phyloP scores from a whole-genome alignment of 2,888 invertebrate species.

The Incurvaria masculella region DNA sequence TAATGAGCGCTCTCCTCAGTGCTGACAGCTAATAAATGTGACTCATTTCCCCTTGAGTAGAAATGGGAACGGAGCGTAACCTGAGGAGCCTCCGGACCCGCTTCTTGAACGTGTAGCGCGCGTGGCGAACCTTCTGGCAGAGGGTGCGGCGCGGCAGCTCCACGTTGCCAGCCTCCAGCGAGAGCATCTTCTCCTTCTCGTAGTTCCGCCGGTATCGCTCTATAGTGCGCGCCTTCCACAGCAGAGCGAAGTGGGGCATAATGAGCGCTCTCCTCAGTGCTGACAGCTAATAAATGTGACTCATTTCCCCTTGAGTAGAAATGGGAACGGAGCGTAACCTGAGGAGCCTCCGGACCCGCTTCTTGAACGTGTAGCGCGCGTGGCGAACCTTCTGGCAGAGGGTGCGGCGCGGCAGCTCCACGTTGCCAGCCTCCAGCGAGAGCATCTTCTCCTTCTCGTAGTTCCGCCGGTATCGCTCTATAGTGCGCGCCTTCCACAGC shows the following conservation, averaged over 20 bases:
- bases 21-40: too few species aligned
- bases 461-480: conserved; percentile 43
- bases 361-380: conserved; percentile 35
- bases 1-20: too few species aligned
- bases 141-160: conserved; percentile 38
- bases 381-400: conserved; percentile 46
- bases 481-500: conserved; percentile 51
- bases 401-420: conserved; percentile 36
- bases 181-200: conserved; percentile 56
- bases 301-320: too few species aligned
- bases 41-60: too few species aligned
- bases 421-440: conserved; percentile 43
- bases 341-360: conserved; percentile 34
- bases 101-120: conserved; percentile 35
- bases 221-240: conserved; percentile 53
- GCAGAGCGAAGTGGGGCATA: conserved; percentile 57
- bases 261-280: too few species aligned
- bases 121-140: conserved; percentile 44
- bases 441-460: conserved; percentile 59
- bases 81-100: too few species aligned
- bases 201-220: conserved; percentile 46
- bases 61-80: too few species aligned
- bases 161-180: conserved; percentile 42
- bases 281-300: too few species aligned
- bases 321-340: conserved; percentile 29